A percentile compares a stretch with the other conserved stretches of the same genome.
Evolutionary conservation across 53 echinoderm and acorn worm species (phyloP).

Genomic region (Apostichopus leukothele): DNA sequence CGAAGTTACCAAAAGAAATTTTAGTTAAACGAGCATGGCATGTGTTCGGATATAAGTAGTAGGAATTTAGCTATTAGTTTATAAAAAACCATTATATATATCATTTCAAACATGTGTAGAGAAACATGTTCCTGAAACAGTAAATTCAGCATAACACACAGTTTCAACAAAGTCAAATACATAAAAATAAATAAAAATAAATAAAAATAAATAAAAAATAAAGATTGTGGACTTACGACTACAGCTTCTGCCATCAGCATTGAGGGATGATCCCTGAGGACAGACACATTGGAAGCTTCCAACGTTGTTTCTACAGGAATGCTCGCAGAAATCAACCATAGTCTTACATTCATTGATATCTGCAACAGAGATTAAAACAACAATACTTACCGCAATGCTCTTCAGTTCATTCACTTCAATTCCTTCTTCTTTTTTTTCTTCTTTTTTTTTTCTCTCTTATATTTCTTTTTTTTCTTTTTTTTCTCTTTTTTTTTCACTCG

Average conservation of each 20-base stretch:
- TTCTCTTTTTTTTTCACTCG: no score
- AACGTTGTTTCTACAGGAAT: slow-evolving; percentile 81
- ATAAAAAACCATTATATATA: no score
- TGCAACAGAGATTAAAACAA: neutral
- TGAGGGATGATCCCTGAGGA: slow-evolving; percentile 64
- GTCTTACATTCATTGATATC: slow-evolving; percentile 80
- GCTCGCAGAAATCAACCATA: slow-evolving; percentile 59
- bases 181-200: neutral
- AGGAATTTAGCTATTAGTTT: no score
- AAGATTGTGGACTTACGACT: slow-evolving; percentile 55
- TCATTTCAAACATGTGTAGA: no score
- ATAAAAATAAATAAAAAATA: no score
- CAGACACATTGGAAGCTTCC: slow-evolving; percentile 88
- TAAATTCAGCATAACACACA: no score
- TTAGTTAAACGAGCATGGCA: no score
- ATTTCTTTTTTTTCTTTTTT: neutral
- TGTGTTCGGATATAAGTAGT: no score
- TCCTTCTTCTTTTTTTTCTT: neutral
- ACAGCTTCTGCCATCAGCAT: slow-evolving; percentile 78
- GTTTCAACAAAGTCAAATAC: neutral
- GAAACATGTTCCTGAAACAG: no score
- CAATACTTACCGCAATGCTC: no score
- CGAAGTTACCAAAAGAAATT: no score
- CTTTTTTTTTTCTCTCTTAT: neutral
- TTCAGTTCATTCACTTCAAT: neutral